These are phyloP conservation scores for Mactra quadrangularis DNA, from an alignment of 1,140 invertebrate species.

Conservation along the genomic window DNA sequence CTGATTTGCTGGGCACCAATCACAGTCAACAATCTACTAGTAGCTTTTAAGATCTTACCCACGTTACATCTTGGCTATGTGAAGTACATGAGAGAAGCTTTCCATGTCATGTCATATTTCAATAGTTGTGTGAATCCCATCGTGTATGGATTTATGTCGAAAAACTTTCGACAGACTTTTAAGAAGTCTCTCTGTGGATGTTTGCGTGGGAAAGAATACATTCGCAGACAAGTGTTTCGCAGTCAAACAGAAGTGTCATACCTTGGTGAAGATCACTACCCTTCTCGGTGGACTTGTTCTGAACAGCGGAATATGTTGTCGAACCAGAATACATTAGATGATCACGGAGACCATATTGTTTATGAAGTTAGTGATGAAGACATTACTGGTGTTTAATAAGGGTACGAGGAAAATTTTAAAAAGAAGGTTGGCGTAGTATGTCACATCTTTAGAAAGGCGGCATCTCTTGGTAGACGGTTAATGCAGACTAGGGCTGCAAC, in stretches of 20 bases:
- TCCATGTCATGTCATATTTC: constrained; percentile 86
- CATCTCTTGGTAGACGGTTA: no score
- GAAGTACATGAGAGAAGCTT: constrained; percentile 88
- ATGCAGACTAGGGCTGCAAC: no score
- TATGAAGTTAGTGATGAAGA: no score
- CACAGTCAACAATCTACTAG: constrained; percentile 78
- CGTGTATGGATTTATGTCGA: constrained; percentile 92
- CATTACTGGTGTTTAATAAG: no score
- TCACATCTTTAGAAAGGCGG: no score
- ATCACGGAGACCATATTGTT: neutral
- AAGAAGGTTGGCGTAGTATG: no score
- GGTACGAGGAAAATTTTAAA: no score
- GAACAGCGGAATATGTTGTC: constrained; percentile 25
- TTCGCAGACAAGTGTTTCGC: constrained; percentile 40
- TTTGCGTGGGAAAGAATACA: constrained; percentile 47
- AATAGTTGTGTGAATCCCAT: constrained; percentile 91
- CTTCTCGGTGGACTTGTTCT: neutral
- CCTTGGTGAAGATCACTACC: constrained; percentile 3
- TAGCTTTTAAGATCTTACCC: constrained; percentile 86
- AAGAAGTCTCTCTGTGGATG: constrained; percentile 51
- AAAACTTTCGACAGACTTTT: constrained; percentile 81
- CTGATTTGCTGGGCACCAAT: constrained; percentile 85
- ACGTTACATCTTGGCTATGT: constrained; percentile 84
- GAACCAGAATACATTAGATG: constrained; percentile 32
- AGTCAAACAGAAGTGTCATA: constrained; percentile 52